These are phyloP conservation scores for Dynastes grantii DNA, from an alignment of 2,888 invertebrate species.

Conservation along the genomic window DNA sequence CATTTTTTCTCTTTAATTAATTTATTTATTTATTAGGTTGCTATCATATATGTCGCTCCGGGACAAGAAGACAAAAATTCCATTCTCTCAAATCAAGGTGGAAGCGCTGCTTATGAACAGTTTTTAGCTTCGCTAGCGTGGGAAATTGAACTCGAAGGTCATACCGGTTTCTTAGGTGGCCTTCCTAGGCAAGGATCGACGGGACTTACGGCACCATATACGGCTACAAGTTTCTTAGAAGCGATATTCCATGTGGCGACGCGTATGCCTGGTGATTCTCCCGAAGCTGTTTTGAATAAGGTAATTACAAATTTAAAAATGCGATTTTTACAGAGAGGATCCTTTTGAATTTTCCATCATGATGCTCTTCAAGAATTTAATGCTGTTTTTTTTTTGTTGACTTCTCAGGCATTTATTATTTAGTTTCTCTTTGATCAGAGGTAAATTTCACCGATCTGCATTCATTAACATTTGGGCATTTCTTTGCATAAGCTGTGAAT, in stretches of 20 bases:
- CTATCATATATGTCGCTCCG: constrained; percentile 97
- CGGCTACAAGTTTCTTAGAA: constrained; percentile 94
- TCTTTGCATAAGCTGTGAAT: too few species aligned
- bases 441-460: too few species aligned
- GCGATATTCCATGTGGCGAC: constrained; percentile 98
- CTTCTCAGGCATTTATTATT: too few species aligned
- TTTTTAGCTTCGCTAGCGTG: constrained; percentile 80
- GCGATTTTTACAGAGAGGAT: too few species aligned
- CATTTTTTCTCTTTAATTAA: background rate
- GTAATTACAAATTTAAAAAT: constrained; percentile 66
- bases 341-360: too few species aligned
- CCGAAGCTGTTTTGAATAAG: constrained; percentile 91
- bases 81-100: constrained; percentile 91
- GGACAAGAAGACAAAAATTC: constrained; percentile 98
- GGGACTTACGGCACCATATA: constrained; percentile 96
- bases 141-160: constrained; percentile 93
- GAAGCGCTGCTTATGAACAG: constrained; percentile 94
- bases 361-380: too few species aligned
- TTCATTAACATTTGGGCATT: too few species aligned
- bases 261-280: constrained; percentile 92
- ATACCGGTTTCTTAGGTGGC: constrained; percentile 96
- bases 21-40: constrained; percentile 74
- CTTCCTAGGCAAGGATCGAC: constrained; percentile 90
- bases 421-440: too few species aligned
- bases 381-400: too few species aligned